Conservation (phyloP, 1,140 invertebrate genomes). For the fruit fly (Drosophila melanogaster) region DNA sequence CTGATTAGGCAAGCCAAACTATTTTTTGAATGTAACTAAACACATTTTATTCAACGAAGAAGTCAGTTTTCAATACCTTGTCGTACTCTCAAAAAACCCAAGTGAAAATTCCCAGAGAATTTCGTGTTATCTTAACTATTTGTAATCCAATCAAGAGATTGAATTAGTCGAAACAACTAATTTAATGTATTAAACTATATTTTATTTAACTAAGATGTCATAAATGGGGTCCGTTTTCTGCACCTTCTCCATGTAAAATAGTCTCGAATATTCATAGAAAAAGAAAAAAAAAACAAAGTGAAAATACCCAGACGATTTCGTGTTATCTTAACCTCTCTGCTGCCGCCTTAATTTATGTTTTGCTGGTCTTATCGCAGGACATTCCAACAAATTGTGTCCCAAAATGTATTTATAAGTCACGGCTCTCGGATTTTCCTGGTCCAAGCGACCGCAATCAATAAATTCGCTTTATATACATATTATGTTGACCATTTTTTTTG, state of each 20-base stretch:
- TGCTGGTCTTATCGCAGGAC: slow-evolving; percentile 18
- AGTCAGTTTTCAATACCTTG: background rate
- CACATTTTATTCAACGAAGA: too few relatives aligned
- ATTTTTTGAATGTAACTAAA: too few relatives aligned
- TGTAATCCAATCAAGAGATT: too few relatives aligned
- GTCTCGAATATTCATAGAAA: too few relatives aligned
- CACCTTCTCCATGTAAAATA: too few relatives aligned
- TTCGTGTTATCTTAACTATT: background rate
- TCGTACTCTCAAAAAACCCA: background rate
- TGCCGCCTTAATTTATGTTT: background rate
- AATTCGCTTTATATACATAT: slow-evolving; percentile 67
- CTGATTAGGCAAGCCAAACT: too few relatives aligned
- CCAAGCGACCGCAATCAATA: slow-evolving; percentile 67
- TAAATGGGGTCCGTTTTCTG: too few relatives aligned
- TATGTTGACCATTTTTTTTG: slow-evolving; percentile 27
- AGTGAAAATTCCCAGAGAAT: too few relatives aligned
- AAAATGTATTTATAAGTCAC: slow-evolving; percentile 26
- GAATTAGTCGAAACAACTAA: too few relatives aligned
- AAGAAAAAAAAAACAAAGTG: background rate
- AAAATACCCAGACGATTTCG: background rate
- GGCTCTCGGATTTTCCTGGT: background rate
- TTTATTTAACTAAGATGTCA: too few relatives aligned
- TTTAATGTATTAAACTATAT: too few relatives aligned
- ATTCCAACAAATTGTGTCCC: slow-evolving; percentile 35
- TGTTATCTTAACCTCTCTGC: background rate